Base-by-base conservation (phyloP, 2,797 vertebrate genomes). In the Alosa sapidissima region DNA sequence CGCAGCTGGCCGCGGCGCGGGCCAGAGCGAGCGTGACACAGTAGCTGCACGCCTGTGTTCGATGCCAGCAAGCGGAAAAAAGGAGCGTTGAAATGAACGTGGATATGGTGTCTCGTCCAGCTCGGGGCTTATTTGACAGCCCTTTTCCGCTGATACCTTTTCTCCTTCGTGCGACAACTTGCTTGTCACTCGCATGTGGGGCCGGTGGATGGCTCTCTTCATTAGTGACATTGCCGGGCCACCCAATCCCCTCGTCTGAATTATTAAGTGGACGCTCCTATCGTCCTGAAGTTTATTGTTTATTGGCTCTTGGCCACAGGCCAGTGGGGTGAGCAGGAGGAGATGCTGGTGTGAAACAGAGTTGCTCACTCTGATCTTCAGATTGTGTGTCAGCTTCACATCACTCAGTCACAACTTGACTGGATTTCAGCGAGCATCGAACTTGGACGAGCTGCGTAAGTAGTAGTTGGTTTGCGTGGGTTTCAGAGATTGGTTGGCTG, bases 191-290 rank as follows among this genome's bases (percentile, higher is more conserved):
- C n/a, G 47, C 82, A 87, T 83, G 86, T 81, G 89, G 85, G 36
- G 5, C 89, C 85, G 83, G 91, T 92, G 92, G 91, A 91, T 92
- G 89, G 90, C 91, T 92, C 84, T 81, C 91, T 90, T 75, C 93
- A 91, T 94, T 93, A 93, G 91, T 90, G 91, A 92, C 93, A 94
- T 93, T 92, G 92, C 90, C 65, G 85, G 82, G 95, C 93, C 93
- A 96, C 81, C 91, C 93, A 91, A 96, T 95, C 95, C 93, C 86
- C 85, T 85, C 81, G 82, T 86, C 92, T 92, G 85, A 96, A 96
- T 96, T 93, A 96, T 96, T 96, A 91, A 96, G 87, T 0, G 65
- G 88, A 89, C 90, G 92, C 93, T 94, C 91, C 91, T 72, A 93
- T 94, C 41, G 41, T 41, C 41, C 41, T 92, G 86, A 92, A 92